Evolutionary conservation across 2,113 vertebrate genomes (phyloP), one percentile per base, ranked within the genome.

Genomic region (Henicopernis longicauda): DNA sequence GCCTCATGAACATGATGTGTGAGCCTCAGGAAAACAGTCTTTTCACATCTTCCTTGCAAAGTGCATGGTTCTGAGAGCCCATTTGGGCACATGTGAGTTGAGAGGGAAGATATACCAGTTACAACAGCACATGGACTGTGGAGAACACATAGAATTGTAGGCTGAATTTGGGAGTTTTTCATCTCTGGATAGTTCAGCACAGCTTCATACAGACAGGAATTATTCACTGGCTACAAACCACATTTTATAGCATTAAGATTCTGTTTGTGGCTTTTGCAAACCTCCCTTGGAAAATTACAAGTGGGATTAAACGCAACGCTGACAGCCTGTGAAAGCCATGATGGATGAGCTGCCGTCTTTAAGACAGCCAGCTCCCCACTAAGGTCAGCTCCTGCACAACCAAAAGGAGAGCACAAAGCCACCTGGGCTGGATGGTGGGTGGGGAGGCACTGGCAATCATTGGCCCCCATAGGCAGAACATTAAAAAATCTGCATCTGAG

Each of bases 321-420:
- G 95, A 98, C 97, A 98, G 97, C 58, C 71, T 81, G 66, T 25
- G 32, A 94, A 97, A 97, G 90, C 91, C 10, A 4, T 98, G 98
- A 98, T 98, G 97, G 98, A 98, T 98, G 98, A 93, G 93, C 97
- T 98, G 97, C 95, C 97, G 96, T 98, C 82, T 97, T 98, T 95
- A 96, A 81, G 97, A 97, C 93, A 97, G 97, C 91, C 23, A 31
- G 84, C 52, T 96, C 94, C 74, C 50, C 91, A 87, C 57, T 97
- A 95, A 98, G 98, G 97, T 98, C 97, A 97, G 65, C 47, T 92
- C 66, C 95, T 89, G 63, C 89, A 83, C 82, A 95, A 61, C 7
- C 31, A 76, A 94, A 96, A 92, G 91, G 89, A 95, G 78, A 95
- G 85, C 84, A 76, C 23, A 86, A 90, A 94, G 81, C 36, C 59